Percentiles rank a stretch among this genome's conserved stretches.
Conservation (phyloP, 2,113 vertebrate genomes). For the Oreocharis arfaki region DNA sequence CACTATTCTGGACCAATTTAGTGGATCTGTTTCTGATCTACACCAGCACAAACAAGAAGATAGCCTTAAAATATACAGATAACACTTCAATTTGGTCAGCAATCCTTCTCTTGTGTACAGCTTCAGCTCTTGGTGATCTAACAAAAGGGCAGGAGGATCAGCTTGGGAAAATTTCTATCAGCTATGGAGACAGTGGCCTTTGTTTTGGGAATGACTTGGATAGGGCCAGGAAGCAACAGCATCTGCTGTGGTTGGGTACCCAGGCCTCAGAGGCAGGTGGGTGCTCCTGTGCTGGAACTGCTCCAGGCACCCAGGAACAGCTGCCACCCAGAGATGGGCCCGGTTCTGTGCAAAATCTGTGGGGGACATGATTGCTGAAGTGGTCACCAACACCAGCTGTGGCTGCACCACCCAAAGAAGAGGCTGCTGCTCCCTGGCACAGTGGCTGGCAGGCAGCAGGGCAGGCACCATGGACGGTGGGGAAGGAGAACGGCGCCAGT, state of each 20-base stretch:
- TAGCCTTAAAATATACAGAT: neutral
- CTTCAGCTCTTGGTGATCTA: neutral
- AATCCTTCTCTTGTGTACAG: neutral
- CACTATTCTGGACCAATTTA: neutral
- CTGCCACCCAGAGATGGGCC: too few relatives aligned
- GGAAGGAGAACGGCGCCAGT: neutral
- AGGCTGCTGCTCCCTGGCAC: neutral
- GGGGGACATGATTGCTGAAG: neutral
- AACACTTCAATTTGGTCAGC: neutral
- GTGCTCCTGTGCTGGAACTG: rapidly evolving
- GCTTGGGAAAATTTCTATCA: neutral
- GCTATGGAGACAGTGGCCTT: neutral
- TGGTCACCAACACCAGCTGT: rapidly evolving
- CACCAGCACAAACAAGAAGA: neutral
- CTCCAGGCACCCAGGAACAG: neutral
- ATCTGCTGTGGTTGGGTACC: neutral
- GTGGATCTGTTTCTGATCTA: neutral
- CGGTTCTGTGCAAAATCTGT: rapidly evolving
- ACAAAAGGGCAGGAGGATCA: neutral
- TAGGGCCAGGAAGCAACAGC: neutral
- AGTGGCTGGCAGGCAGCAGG: neutral
- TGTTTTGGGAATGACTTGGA: neutral
- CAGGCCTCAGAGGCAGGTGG: neutral
- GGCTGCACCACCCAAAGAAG: neutral
- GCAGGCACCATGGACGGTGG: neutral